Percentiles rank a stretch among this genome's conserved stretches.
Evolutionary conservation across 1,140 invertebrate genomes (phyloP).

Genomic region (Bombus pyrosoma): DNA sequence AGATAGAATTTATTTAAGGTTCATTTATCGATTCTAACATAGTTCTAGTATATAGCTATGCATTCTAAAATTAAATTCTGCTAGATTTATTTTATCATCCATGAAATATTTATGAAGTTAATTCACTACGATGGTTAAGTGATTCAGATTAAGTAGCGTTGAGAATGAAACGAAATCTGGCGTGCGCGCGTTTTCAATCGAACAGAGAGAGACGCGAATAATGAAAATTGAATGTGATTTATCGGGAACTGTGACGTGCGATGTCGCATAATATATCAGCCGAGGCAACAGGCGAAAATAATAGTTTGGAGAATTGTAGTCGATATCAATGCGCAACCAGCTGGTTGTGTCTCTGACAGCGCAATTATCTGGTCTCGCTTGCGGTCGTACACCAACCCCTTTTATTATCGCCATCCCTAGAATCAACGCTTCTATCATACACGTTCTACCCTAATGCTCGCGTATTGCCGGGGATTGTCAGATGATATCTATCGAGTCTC

Average conservation of each 20-base stretch:
- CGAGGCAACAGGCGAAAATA: constrained; percentile 55
- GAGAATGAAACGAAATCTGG: not conserved
- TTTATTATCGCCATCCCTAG: constrained; percentile 41
- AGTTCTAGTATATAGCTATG: not conserved
- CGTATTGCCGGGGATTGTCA: constrained; percentile 51
- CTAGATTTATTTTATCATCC: not conserved
- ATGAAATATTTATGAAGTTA: not conserved
- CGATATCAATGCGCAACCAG: constrained; percentile 54
- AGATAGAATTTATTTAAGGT: too few species aligned
- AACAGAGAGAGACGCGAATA: not conserved
- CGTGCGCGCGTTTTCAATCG: not conserved
- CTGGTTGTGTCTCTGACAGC: constrained; percentile 71
- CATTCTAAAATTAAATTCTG: not conserved
- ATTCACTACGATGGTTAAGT: not conserved
- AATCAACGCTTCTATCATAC: constrained; percentile 44
- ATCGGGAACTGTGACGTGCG: constrained; percentile 25
- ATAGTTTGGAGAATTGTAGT: constrained; percentile 62
- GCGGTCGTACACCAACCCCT: constrained; percentile 63
- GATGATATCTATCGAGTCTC: constrained; percentile 46
- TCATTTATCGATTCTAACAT: too few species aligned
- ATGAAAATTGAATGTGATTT: constrained; percentile 53
- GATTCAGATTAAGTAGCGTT: not conserved
- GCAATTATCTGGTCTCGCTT: constrained; percentile 74
- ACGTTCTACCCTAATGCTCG: constrained; percentile 42
- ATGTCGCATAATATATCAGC: constrained; percentile 51